A percentile compares a stretch with the other conserved stretches of the same genome.
These are phyloP conservation scores for Callinectes sapidus DNA, from an alignment of 2,888 invertebrate species.

Conservation along the genomic window DNA sequence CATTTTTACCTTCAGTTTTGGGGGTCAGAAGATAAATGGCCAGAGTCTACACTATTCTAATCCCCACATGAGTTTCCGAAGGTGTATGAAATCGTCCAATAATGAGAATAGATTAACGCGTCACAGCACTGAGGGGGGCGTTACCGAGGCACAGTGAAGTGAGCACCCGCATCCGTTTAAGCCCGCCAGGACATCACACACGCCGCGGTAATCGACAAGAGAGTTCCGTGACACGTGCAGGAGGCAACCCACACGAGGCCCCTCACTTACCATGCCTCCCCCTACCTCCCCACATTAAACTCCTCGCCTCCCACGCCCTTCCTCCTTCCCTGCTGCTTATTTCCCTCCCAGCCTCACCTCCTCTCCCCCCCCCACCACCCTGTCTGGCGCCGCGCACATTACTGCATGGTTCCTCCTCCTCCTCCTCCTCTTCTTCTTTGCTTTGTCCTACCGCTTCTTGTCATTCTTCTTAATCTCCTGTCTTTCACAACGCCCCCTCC, in stretches of 20 bases:
- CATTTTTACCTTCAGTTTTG: no score
- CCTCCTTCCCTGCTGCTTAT: background rate
- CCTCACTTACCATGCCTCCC: background rate
- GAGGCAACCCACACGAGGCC: background rate
- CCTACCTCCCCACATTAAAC: background rate
- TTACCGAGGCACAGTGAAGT: no score
- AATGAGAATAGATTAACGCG: no score
- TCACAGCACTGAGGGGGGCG: no score
- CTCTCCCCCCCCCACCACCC: background rate
- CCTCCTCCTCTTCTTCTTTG: background rate
- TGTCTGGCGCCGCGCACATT: constrained; percentile 11
- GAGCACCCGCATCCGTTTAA: no score
- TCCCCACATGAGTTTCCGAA: no score
- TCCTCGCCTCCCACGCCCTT: background rate
- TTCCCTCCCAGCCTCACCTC: background rate
- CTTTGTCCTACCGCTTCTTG: background rate
- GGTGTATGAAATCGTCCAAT: no score
- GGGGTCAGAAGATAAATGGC: no score
- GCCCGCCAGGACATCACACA: background rate
- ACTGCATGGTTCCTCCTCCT: constrained; percentile 17
- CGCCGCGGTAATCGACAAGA: background rate
- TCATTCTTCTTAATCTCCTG: background rate
- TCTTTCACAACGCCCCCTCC: background rate
- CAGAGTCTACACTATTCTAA: no score
- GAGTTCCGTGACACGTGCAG: background rate